Evolutionary conservation across 92 coral and sea anemone species (phyloP), one percentile per base, ranked within the genome.

Genomic region (Parazoanthus darwini): DNA sequence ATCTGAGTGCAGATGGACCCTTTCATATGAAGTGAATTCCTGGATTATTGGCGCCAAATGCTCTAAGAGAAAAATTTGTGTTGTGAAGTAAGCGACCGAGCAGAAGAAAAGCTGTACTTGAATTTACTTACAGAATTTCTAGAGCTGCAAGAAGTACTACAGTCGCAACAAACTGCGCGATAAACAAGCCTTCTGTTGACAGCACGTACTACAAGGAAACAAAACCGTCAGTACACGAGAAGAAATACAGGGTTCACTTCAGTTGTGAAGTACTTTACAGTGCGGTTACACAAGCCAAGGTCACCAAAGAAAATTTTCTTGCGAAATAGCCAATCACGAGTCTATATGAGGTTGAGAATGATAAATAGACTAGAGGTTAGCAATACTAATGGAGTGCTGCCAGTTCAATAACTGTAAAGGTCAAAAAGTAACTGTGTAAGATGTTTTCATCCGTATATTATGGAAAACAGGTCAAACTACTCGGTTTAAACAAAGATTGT

Each of bases 111-210:
- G 70, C 25, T 63, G 26, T 23, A 63, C 2, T 20, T 63, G 1
- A 18, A 63, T 23, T 43, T 84, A 84, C 87, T 84, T 84, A 84
- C 87, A 84, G 66, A 15, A 71, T 35, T 46, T 84, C 87, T 58
- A 70, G 63, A 26, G 87, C 26, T 71, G 54, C 35, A 48, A 84
- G 87, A 44, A 84, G 37, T 14, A 33, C 68, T 20, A 84, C 10
- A 13, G 87, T 84, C 26, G 77, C 48, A 7, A 71, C 5, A 44
- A 84, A 84, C 43, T 84, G 87, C 44, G 33, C 48, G 63, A 84
- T 46, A 74, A 84, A 84, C 38, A 84, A 68, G 8, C 68, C 42
- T 48, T 84, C 87, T 3, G 67, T 46, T 35, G 87, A 84, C 48
- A 46, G 59, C 87, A 71, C 66, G 14, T 84, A 84, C 87, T 84